Evolutionary conservation across 1,140 invertebrate genomes (phyloP).

Genomic region (Bombus difficillimus): DNA sequence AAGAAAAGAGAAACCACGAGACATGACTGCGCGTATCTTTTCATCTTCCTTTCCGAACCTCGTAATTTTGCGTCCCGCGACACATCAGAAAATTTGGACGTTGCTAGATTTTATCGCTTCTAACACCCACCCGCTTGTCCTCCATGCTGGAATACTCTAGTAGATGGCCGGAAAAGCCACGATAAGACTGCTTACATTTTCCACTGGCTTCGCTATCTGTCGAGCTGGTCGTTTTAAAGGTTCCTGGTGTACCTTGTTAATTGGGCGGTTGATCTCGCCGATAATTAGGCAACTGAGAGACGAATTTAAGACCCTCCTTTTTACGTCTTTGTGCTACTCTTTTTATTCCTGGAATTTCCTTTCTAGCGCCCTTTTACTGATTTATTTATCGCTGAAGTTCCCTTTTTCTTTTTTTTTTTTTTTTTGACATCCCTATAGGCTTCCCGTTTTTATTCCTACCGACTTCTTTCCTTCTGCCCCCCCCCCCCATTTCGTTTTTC

Average conservation of each 20-base stretch:
- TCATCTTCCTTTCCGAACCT: not conserved
- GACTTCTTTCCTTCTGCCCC: not conserved
- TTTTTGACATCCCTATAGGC: not conserved
- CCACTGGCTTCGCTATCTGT: not conserved
- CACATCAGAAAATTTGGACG: not conserved
- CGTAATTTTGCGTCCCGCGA: not conserved
- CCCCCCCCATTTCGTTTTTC: not conserved
- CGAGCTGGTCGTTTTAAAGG: not conserved
- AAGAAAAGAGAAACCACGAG: not conserved
- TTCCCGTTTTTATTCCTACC: not conserved
- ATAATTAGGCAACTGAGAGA: not conserved
- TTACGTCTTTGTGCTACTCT: not conserved
- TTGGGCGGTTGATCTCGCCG: not conserved
- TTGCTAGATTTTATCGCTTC: constrained; percentile 37
- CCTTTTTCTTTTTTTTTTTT: no score
- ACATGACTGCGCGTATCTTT: not conserved
- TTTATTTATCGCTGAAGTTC: not conserved
- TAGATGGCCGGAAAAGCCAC: not conserved
- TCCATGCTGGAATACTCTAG: no score
- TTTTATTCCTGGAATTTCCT: not conserved
- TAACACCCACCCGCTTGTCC: not conserved
- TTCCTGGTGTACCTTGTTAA: not conserved
- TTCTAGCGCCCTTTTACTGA: not conserved
- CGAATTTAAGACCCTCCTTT: not conserved
- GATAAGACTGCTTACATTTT: constrained; percentile 24